Percentiles rank a stretch among this genome's conserved stretches.
Evolutionary conservation across 2,113 vertebrate genomes (phyloP).

Genomic region (Taurulus bubalis): DNA sequence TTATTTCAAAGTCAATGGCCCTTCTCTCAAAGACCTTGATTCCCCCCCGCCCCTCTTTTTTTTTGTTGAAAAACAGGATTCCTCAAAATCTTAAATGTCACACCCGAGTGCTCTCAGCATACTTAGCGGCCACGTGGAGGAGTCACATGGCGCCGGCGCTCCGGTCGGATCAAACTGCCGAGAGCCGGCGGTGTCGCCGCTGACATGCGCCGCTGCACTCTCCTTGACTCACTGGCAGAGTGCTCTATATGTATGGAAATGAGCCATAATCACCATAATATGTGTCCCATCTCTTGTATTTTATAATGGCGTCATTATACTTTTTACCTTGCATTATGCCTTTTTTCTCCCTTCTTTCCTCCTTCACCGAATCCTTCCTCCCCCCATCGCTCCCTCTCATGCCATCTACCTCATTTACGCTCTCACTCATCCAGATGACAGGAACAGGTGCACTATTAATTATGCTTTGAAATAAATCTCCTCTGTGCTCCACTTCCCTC

Average conservation of each 20-base stretch:
- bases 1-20: slow-evolving; percentile 69
- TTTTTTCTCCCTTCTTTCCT: background rate
- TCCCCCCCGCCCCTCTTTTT: too few species aligned
- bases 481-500: slow-evolving; percentile 42
- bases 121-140: slow-evolving; percentile 64
- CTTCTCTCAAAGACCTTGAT: slow-evolving; percentile 45
- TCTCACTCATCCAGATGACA: slow-evolving; percentile 70
- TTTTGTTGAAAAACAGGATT: slow-evolving; percentile 38
- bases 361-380: slow-evolving; percentile 18
- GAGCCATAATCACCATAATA: slow-evolving; percentile 75
- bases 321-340: slow-evolving; percentile 38
- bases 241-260: slow-evolving; percentile 78
- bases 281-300: slow-evolving; percentile 74
- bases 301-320: slow-evolving; percentile 66
- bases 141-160: slow-evolving; percentile 55
- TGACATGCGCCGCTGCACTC: slow-evolving; percentile 68
- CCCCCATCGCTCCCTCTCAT: slow-evolving; percentile 4
- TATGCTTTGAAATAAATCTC: slow-evolving; percentile 69
- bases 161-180: slow-evolving; percentile 47
- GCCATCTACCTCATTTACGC: slow-evolving; percentile 59
- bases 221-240: slow-evolving; percentile 75
- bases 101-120: slow-evolving; percentile 55
- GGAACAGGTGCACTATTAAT: slow-evolving; percentile 78
- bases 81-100: slow-evolving; percentile 69
- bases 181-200: slow-evolving; percentile 45